Evolutionary conservation across 2,113 vertebrate genomes (phyloP).

Genomic region (Piprites chloris): DNA sequence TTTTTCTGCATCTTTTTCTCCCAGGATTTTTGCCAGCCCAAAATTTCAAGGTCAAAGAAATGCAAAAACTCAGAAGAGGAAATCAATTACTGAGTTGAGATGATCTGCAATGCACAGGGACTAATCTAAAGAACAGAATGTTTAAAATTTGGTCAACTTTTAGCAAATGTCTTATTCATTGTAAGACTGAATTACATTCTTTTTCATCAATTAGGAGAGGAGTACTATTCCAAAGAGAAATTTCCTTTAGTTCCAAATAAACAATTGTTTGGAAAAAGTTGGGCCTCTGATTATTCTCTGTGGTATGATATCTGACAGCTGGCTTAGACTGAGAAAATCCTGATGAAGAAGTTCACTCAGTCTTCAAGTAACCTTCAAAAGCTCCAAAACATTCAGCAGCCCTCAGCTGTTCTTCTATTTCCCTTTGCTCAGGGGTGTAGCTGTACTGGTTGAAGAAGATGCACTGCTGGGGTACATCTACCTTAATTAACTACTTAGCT

Average conservation of each 20-base stretch:
- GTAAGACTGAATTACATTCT: not conserved
- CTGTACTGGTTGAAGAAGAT: not conserved
- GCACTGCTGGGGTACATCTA: not conserved
- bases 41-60: not conserved
- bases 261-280: not conserved
- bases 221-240: not conserved
- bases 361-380: not conserved
- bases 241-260: not conserved
- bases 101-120: not conserved
- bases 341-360: not conserved
- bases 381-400: not conserved
- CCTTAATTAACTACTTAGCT: conserved; percentile 6
- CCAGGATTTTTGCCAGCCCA: not conserved
- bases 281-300: not conserved
- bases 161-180: not conserved
- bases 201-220: not conserved
- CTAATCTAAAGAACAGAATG: not conserved
- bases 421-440: not conserved
- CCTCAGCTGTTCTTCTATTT: not conserved
- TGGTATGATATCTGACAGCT: not conserved
- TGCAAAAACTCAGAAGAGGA: not conserved
- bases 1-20: not conserved
- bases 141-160: not conserved
- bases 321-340: not conserved
- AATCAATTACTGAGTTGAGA: not conserved